Evolutionary conservation across 1,140 invertebrate species (phyloP), one percentile per base, ranked within the genome.

Genomic region (Drosophila ambigua): DNA sequence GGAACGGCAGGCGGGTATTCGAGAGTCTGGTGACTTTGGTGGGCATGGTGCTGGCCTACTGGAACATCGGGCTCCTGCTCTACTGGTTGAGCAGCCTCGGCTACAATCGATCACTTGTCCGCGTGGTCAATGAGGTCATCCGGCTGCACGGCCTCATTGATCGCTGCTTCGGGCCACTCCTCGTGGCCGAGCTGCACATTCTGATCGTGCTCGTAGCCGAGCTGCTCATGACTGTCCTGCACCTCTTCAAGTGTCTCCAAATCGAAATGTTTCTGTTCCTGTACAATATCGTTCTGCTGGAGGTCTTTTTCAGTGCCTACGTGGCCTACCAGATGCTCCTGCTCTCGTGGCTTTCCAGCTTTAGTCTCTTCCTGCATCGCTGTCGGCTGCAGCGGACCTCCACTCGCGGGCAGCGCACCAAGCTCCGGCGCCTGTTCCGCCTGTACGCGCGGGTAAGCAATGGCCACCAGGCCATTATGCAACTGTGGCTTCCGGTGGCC

Each of bases 251-350:
- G 7, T 50, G 24, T 6, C 4, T 6, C 2, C 7, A 6, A 6
- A n/a, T 16, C 0, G 1, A 31, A 4, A 7, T 6, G 0, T 9
- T 5, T 0, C 11, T 35, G 0, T 52, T 13, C 24, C 4, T 26
- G 6, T 15, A 31, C 0, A n/a, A 11, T 9, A 0, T 5, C 6
- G 8, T 68, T 5, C 6, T 72, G 8, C 13, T 43, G 4, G 39
- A 52, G 31, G 41, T 68, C 1, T 52, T 68, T n/a, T 72, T 41
- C 20, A 20, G 13, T 6, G 28, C 26, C 16, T 68, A 58, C 13
- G 9, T 68, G 2, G 67, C 41, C 5, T 71, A 71, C 15, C 62
- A 67, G 9, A 26, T 71, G 6, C n/a, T 71, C 13, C 1, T 67
- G 24, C 11, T 71, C 5, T 71, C 45, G 2, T 71, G 53, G 28